phyloP scores from a whole-genome alignment of 1,140 invertebrate genomes.

The Octopus sinensis region DNA sequence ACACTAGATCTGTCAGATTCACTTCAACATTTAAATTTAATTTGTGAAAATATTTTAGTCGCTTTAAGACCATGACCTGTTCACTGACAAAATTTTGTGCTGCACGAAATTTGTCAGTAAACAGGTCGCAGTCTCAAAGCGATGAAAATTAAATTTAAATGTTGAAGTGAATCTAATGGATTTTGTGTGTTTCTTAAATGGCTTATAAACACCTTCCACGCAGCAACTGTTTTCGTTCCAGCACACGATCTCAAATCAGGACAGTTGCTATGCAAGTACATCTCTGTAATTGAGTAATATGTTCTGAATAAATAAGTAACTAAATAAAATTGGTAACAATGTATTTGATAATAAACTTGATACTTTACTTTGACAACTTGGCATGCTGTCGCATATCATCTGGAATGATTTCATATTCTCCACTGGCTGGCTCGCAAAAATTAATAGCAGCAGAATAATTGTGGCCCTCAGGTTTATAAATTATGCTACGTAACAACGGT shows the following conservation, averaged over 20 bases:
- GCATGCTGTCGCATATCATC: neutral
- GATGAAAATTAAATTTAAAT: too few relatives aligned
- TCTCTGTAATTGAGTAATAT: neutral
- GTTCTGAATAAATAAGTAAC: neutral
- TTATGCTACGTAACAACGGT: constrained; percentile 29
- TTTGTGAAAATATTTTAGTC: too few relatives aligned
- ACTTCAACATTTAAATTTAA: too few relatives aligned
- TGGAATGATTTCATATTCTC: neutral
- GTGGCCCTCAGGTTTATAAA: constrained; percentile 22
- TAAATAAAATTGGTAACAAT: neutral
- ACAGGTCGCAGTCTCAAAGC: too few relatives aligned
- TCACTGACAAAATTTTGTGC: too few relatives aligned
- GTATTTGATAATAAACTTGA: neutral
- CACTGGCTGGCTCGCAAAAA: neutral
- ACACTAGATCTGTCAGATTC: too few relatives aligned
- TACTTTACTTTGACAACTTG: neutral
- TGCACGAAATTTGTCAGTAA: too few relatives aligned
- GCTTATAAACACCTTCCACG: neutral
- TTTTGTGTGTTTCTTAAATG: neutral
- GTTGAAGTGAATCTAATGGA: too few relatives aligned
- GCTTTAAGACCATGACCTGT: too few relatives aligned
- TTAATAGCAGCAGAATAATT: neutral
- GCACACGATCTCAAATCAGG: neutral
- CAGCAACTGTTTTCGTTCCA: neutral
- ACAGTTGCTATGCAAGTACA: neutral